phyloP scores from a whole-genome alignment of 2,797 vertebrate genomes.

The Austrolebias charrua region DNA sequence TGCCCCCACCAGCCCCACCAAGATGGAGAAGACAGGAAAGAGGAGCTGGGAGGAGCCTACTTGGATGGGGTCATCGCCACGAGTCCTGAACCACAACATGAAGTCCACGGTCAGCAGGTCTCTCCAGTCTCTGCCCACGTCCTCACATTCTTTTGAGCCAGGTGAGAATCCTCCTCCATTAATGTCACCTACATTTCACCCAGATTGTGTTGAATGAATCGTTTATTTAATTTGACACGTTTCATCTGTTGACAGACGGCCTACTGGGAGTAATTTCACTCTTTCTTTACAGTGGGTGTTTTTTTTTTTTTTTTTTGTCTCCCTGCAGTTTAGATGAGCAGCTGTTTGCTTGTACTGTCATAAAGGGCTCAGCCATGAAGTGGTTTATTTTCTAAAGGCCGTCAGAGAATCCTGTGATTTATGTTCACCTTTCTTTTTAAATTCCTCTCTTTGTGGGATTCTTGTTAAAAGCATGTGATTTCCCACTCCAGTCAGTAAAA shows the following conservation, averaged over 20 bases:
- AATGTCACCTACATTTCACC: background rate
- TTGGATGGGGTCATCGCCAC: constrained; percentile 93
- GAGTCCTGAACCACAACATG: constrained; percentile 89
- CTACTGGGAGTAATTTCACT: constrained; percentile 62
- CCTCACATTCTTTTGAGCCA: constrained; percentile 69
- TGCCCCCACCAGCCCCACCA: constrained; percentile 94
- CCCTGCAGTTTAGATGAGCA: constrained; percentile 21
- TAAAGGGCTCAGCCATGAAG: background rate
- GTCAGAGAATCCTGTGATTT: too few relatives aligned
- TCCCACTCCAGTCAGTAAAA: too few relatives aligned
- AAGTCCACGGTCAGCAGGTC: constrained; percentile 91
- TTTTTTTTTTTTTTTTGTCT: constrained; percentile 17
- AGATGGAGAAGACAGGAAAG: constrained; percentile 84
- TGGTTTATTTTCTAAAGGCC: constrained; percentile 2
- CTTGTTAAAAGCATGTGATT: too few relatives aligned
- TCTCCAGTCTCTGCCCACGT: constrained; percentile 91
- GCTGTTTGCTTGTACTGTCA: constrained; percentile 5
- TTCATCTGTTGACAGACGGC: constrained; percentile 62
- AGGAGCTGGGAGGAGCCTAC: constrained; percentile 98
- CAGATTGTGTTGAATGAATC: background rate
- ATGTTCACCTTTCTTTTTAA: too few relatives aligned
- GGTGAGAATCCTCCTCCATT: constrained; percentile 43
- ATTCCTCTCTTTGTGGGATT: too few relatives aligned
- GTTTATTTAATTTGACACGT: constrained; percentile 3
- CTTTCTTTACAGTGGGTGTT: constrained; percentile 75